A percentile compares a stretch with the other conserved stretches of the same genome.
These are phyloP conservation scores for Drosophila anomelani DNA, from an alignment of 2,888 invertebrate species.

Conservation along the genomic window DNA sequence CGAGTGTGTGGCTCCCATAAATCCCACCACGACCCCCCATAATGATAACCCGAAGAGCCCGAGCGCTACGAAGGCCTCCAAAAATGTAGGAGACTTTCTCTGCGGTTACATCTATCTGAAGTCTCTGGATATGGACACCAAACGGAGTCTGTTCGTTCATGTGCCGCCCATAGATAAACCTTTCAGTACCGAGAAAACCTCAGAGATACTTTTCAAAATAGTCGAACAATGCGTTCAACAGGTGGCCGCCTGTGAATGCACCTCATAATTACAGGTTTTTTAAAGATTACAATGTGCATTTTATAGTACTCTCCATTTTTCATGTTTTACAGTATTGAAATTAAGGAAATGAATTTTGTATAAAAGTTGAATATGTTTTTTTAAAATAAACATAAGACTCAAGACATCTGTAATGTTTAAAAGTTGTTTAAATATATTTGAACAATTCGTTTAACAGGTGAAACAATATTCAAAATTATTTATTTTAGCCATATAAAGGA, in stretches of 20 bases:
- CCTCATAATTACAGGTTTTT: slow-evolving; percentile 7
- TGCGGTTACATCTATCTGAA: slow-evolving; percentile 92
- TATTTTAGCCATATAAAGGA: background rate
- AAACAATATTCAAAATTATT: background rate
- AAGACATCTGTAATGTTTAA: too few relatives aligned
- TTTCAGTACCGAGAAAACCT: slow-evolving; percentile 87
- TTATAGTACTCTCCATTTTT: slow-evolving; percentile 1
- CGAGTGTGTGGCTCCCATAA: slow-evolving; percentile 56
- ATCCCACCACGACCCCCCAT: background rate
- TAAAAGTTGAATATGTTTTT: slow-evolving; percentile 4
- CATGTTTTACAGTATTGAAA: background rate
- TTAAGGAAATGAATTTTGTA: background rate
- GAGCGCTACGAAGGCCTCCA: slow-evolving; percentile 64
- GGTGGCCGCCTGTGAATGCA: slow-evolving; percentile 50
- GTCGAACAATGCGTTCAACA: slow-evolving; percentile 82
- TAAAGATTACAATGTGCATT: slow-evolving; percentile 20
- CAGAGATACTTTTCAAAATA: slow-evolving; percentile 85
- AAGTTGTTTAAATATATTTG: background rate
- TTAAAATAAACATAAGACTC: background rate
- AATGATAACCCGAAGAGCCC: slow-evolving; percentile 13
- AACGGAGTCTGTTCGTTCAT: slow-evolving; percentile 90
- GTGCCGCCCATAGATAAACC: slow-evolving; percentile 89
- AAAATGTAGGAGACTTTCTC: slow-evolving; percentile 87
- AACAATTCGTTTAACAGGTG: background rate
- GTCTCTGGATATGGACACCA: slow-evolving; percentile 87